Evolutionary conservation across 2,888 invertebrate genomes (phyloP).

Genomic region (Ichneumoninae sp.): DNA sequence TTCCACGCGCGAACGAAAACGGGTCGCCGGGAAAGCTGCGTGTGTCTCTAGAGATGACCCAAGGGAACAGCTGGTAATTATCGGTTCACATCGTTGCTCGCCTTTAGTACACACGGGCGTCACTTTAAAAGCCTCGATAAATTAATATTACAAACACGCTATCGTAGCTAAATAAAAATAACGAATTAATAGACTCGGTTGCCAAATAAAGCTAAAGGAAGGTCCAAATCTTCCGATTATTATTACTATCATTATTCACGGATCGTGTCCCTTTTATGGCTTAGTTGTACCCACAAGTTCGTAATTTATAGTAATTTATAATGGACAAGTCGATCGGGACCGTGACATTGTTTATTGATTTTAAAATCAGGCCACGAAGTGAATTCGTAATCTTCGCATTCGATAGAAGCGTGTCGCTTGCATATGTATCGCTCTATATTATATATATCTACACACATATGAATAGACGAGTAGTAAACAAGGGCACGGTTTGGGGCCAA

Average conservation of each 20-base stretch:
- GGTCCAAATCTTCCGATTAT: not conserved
- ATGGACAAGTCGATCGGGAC: constrained; percentile 44
- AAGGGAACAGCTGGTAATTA: constrained; percentile 67
- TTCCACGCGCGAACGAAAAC: constrained; percentile 63
- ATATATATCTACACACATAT: constrained; percentile 50
- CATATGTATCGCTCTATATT: constrained; percentile 18
- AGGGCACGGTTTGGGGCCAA: constrained; percentile 75
- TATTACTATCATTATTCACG: not conserved
- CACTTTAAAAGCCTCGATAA: constrained; percentile 64
- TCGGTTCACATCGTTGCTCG: constrained; percentile 59
- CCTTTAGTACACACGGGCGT: constrained; percentile 53
- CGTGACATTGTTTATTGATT: constrained; percentile 76
- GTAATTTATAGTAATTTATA: constrained; percentile 5
- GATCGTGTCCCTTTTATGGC: not conserved
- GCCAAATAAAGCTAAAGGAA: not conserved
- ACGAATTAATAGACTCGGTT: not conserved
- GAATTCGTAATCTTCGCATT: constrained; percentile 69
- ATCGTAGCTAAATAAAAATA: not conserved
- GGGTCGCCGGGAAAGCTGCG: constrained; percentile 40
- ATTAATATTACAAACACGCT: constrained; percentile 46
- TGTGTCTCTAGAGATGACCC: constrained; percentile 55
- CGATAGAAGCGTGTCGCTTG: constrained; percentile 22
- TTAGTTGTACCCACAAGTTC: not conserved
- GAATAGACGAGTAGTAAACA: constrained; percentile 79
- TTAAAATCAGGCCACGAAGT: constrained; percentile 71